Evolutionary conservation across 2,888 invertebrate species (phyloP).

Genomic region (Phrixothrix hirtus): DNA sequence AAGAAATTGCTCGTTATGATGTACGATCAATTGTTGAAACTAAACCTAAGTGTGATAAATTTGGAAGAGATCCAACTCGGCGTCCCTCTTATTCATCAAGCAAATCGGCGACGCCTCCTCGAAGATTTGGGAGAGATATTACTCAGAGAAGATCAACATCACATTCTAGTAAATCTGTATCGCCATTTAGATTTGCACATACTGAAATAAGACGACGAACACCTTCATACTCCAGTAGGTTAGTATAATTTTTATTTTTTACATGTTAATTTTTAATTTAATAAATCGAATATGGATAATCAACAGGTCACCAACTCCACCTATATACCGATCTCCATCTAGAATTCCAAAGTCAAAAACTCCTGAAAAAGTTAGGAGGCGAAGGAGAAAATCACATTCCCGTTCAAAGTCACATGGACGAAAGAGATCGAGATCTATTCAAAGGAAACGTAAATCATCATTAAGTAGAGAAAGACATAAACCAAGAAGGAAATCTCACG

Average conservation of each 20-base stretch:
- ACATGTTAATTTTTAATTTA: no score
- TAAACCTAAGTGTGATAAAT: conserved; percentile 69
- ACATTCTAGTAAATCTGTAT: conserved; percentile 27
- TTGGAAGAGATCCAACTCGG: conserved; percentile 70
- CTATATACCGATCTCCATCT: conserved; percentile 49
- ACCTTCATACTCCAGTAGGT: conserved; percentile 16
- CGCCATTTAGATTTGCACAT: conserved; percentile 9
- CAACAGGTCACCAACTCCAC: conserved; percentile 41
- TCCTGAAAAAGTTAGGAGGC: conserved; percentile 37
- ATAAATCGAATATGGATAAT: no score
- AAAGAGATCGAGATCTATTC: conserved; percentile 43
- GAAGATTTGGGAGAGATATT: conserved; percentile 29
- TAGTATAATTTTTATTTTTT: conserved; percentile 6
- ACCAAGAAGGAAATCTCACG: conserved; percentile 52
- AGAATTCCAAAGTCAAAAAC: conserved; percentile 42
- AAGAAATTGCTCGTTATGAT: conserved; percentile 82
- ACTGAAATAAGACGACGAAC: conserved; percentile 6
- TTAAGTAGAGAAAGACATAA: conserved; percentile 45
- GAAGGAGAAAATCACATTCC: conserved; percentile 28
- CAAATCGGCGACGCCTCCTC: conserved; percentile 34
- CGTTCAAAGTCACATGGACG: conserved; percentile 31
- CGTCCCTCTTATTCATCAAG: conserved; percentile 42
- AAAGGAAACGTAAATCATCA: conserved; percentile 47
- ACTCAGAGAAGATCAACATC: conserved; percentile 38
- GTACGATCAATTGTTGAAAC: conserved; percentile 78